These are phyloP conservation scores for Elgonia sp. DNA, from an alignment of 2,888 invertebrate genomes.

Conservation along the genomic window DNA sequence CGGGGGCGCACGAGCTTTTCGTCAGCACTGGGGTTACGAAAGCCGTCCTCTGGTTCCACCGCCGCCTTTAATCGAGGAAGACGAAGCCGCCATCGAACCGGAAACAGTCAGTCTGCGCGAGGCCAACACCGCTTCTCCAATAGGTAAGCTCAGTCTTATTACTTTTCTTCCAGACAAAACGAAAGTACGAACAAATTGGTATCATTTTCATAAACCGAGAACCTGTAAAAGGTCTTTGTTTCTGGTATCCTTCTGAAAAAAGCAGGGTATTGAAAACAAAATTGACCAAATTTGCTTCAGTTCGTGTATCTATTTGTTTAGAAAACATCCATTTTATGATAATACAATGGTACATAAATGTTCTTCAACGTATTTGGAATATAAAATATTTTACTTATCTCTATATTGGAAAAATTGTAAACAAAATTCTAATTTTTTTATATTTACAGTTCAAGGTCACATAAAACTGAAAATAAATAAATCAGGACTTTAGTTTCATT, in stretches of 20 bases:
- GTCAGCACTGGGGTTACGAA: conserved; percentile 90
- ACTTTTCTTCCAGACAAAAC: conserved; percentile 25
- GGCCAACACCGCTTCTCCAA: conserved; percentile 88
- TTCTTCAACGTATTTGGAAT: no score
- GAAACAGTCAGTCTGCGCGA: conserved; percentile 91
- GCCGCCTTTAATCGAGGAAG: conserved; percentile 91
- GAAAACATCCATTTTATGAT: not conserved
- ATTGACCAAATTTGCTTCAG: conserved; percentile 37
- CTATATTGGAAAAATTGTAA: no score
- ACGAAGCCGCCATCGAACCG: conserved; percentile 89
- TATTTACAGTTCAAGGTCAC: no score
- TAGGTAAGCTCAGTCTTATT: conserved; percentile 88
- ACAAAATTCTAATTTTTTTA: no score
- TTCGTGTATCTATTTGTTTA: conserved; percentile 39
- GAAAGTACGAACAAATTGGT: conserved; percentile 58
- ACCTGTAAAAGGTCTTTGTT: conserved; percentile 26
- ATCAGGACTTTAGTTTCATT: no score
- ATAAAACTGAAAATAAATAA: no score
- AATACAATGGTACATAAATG: no score
- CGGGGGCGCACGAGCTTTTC: conserved; percentile 89
- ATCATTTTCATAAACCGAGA: conserved; percentile 58
- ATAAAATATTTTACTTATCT: no score
- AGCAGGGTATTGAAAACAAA: conserved; percentile 29
- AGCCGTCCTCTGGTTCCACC: conserved; percentile 89
- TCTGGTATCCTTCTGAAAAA: not conserved